A percentile compares a stretch with the other conserved stretches of the same genome.
Conservation (phyloP, 2,797 vertebrate species). For the Halcyon smyrnensis region DNA sequence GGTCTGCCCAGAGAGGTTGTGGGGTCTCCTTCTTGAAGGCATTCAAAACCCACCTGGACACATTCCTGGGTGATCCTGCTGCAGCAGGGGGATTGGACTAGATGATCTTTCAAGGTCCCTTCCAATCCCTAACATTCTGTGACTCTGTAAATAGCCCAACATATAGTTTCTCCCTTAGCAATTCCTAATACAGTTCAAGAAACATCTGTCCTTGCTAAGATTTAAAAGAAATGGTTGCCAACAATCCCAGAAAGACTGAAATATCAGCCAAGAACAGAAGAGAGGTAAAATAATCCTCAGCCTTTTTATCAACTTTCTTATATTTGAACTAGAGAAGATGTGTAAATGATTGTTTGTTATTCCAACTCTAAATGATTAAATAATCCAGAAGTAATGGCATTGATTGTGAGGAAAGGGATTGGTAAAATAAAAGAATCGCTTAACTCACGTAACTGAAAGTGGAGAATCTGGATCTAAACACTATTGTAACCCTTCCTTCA, state of each 20-base stretch:
- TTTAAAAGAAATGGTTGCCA: neutral
- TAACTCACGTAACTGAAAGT: neutral
- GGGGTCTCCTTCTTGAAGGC: no score
- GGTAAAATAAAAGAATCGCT: neutral
- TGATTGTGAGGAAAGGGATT: neutral
- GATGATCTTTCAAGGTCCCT: no score
- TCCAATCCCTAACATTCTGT: no score
- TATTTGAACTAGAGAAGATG: neutral
- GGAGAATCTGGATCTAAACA: neutral
- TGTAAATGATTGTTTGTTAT: neutral
- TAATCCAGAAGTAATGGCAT: neutral
- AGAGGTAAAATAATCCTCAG: neutral
- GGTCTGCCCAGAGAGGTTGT: no score
- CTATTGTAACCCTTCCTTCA: neutral
- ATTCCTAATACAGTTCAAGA: neutral
- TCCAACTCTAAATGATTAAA: neutral
- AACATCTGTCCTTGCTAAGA: neutral
- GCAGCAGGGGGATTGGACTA: no score
- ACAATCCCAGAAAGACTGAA: neutral
- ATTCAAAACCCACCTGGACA: no score
- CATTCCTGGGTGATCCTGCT: no score
- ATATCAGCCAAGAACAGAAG: neutral
- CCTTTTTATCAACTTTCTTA: neutral
- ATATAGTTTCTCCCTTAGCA: neutral
- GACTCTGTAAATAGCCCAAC: neutral